These are phyloP conservation scores for Zeugodacus cucurbitae DNA, from an alignment of 1,140 invertebrate genomes.

Conservation along the genomic window DNA sequence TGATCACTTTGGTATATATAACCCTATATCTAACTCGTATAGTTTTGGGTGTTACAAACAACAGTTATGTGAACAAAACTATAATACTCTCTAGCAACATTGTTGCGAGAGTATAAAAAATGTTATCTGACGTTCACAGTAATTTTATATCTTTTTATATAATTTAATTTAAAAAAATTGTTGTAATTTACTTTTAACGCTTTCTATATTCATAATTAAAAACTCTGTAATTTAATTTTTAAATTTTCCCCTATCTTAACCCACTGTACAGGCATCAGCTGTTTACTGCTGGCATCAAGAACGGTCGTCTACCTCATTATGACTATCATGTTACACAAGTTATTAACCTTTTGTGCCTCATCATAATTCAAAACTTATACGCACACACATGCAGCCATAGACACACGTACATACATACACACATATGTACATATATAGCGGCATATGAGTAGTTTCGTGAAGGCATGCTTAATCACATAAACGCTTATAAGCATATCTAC, in stretches of 20 bases:
- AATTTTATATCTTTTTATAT: too few species aligned
- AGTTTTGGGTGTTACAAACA: too few species aligned
- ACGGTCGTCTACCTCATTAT: conserved; percentile 31
- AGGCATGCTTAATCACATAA: neutral
- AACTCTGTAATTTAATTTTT: too few species aligned
- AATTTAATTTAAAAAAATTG: too few species aligned
- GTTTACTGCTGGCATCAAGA: conserved; percentile 10
- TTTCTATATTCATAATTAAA: too few species aligned
- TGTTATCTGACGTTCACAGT: too few species aligned
- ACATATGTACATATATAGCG: neutral
- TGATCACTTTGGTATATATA: too few species aligned
- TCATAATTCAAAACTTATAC: neutral
- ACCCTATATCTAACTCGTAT: too few species aligned
- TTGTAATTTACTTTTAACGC: too few species aligned
- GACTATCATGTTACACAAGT: conserved; percentile 14
- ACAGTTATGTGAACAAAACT: too few species aligned
- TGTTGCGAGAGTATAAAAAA: too few species aligned
- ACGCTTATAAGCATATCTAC: neutral
- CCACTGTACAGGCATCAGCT: neutral
- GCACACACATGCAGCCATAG: neutral
- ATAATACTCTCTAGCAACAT: too few species aligned
- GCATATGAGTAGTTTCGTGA: neutral
- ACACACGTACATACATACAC: neutral
- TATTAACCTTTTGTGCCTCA: conserved; percentile 17
- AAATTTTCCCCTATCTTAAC: neutral